Evolutionary conservation across 2,797 vertebrate species (phyloP), one percentile per base, ranked within the genome.

Genomic region (Sciaenops ocellatus): DNA sequence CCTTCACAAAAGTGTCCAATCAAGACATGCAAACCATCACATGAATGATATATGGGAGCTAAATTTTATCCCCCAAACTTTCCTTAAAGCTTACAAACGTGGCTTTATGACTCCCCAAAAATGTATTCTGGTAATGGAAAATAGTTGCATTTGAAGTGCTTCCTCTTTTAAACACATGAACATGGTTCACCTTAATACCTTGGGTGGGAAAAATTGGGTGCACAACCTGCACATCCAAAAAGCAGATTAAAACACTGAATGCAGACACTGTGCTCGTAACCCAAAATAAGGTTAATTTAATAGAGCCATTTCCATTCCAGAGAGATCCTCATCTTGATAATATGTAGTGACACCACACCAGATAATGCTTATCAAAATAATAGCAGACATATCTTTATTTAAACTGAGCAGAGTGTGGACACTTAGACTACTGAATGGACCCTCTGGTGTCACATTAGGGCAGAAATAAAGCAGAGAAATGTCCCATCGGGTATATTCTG

Each of bases 381-480:
- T 26, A 38, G 20, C 54, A 65, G 50, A 41, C 26, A 22, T 50
- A 15, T 10, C 6, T 66, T 34, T 69, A 52, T 34, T 69, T 51
- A 11, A 76, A 47, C 20, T 26, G n/a, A 67, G 44, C 41, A 41
- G 30, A 56, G 2, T 47, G 6, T 57, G 30, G 28, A 18, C 17
- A 59, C 22, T 69, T 46, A 22, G 28, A 54, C 47, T 30, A 5
- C 47, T 42, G 28, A 60, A 54, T 24, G 20, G 9, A 3, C 13
- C 11, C 44, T 55, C 50, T 63, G 12, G 9, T 62, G 28, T 34
- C 44, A 65, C 55, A 76, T 54, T 16, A 60, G 41, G 63, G 34
- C 51, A 47, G 54, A 76, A 76, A 72, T 63, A 60, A 67, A 71
- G 34, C 50, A 69, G 1, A 41, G 10, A 54, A 26, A 18, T 44